Conservation (phyloP, 2,797 vertebrate genomes). For the Liparis tanakae region DNA sequence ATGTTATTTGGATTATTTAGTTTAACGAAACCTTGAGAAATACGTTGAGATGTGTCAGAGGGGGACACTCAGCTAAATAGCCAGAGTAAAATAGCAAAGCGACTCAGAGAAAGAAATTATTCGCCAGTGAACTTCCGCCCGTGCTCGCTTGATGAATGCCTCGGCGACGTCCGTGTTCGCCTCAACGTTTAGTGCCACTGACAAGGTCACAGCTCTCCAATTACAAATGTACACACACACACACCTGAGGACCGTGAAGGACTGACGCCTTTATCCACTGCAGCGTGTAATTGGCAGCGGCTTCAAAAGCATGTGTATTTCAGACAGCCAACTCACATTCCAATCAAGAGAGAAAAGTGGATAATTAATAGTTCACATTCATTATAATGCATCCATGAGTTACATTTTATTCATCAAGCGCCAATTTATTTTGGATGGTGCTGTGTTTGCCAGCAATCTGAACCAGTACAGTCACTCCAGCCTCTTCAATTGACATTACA, state of each 20-base stretch:
- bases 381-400: no score
- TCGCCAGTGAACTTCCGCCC: constrained; percentile 28
- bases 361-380: no score
- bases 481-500: no score
- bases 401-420: no score
- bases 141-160: constrained; percentile 21
- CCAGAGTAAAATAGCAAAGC: constrained; percentile 10
- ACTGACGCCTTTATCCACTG: not conserved
- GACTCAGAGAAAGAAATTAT: constrained; percentile 13
- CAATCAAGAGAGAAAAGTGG: no score
- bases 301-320: not conserved
- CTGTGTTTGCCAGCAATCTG: no score
- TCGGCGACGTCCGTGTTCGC: not conserved
- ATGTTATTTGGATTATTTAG: not conserved
- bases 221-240: not conserved
- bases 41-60: not conserved
- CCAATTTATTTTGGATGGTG: no score
- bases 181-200: constrained; percentile 27
- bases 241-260: not conserved
- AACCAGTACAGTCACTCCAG: no score
- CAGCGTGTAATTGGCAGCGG: not conserved
- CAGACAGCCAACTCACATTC: not conserved
- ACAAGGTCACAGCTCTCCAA: not conserved
- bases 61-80: not conserved
- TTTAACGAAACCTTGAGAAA: constrained; percentile 31